Evolutionary conservation across 92 coral and sea anemone genomes (phyloP), one percentile per base, ranked within the genome.

Genomic region (Palythoa heliodiscus): DNA sequence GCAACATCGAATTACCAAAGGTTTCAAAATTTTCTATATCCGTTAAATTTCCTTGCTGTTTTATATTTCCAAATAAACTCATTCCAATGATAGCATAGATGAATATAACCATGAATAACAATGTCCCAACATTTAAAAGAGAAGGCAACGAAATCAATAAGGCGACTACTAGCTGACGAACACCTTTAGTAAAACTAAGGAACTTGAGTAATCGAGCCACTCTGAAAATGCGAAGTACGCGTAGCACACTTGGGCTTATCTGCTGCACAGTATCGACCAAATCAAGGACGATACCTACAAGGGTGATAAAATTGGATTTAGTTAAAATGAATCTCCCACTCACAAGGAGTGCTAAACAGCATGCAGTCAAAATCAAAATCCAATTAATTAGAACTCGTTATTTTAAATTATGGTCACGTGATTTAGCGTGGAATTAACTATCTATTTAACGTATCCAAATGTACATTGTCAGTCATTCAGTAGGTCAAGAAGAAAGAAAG

Each of bases 41-140:
- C 12, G 70, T 80, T 61, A 80, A 39, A 1, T 39, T 80, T 66
- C 84, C 84, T 64, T 80, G 84, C 8, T 80, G 84, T 12, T 80
- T 80, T 40, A 80, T 48, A 6, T 80, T 64, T 64, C 84, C 84
- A 66, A 80, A 80, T 47, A 64, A 43, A 20, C 58, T 38, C 84
- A 80, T 66, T 80, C 84, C 84, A 5, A 80, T 64, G 74, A 80
- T 80, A 20, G 84, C 84, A 25, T 80, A 80, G 61, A 80, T 80
- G 50, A 80, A 80, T 14, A 80, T 35, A 66, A 80, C 58, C 22
- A 80, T 80, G 60, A 80, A 80, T 24, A 80, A 22, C 5, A 80
- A 19, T 22, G 84, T 80, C 13, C 84, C 84, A 3, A 80, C 84
- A 40, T 80, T 80, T 35, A 80, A 68, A 15, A 80, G 58, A 25